These are phyloP conservation scores for Pelmatolapia mariae DNA, from an alignment of 2,113 vertebrate species.

Conservation along the genomic window DNA sequence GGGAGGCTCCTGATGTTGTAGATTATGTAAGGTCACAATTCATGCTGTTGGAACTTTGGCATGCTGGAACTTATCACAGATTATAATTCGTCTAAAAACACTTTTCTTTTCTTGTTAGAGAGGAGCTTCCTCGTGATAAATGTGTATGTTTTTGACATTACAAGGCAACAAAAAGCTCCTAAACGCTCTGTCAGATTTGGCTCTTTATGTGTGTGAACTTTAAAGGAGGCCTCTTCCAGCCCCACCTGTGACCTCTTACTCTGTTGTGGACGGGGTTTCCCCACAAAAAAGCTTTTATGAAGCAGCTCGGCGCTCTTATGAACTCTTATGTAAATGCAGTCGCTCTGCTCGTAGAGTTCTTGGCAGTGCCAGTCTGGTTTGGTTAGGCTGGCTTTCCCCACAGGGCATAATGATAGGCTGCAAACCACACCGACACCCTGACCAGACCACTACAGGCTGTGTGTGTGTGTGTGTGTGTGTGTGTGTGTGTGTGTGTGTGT, in stretches of 20 bases:
- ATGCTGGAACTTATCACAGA: background rate
- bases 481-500: background rate
- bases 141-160: background rate
- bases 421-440: conserved; percentile 58
- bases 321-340: conserved; percentile 43
- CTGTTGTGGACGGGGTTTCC: conserved; percentile 6
- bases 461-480: conserved; percentile 10
- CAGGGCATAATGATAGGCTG: conserved; percentile 57
- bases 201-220: background rate
- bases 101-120: background rate
- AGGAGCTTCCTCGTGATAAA: background rate
- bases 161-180: background rate
- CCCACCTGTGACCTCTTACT: background rate
- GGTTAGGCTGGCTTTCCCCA: conserved; percentile 44
- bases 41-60: background rate
- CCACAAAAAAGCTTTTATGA: background rate
- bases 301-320: conserved; percentile 21
- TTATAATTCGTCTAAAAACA: background rate
- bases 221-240: background rate
- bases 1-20: background rate
- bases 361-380: conserved; percentile 47
- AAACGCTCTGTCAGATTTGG: background rate
- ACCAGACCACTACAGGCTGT: conserved; percentile 24
- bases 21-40: background rate
- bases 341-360: background rate